Evolutionary conservation across 2,797 vertebrate species (phyloP), one percentile per base, ranked within the genome.

Genomic region (Sylvilagus floridanus): DNA sequence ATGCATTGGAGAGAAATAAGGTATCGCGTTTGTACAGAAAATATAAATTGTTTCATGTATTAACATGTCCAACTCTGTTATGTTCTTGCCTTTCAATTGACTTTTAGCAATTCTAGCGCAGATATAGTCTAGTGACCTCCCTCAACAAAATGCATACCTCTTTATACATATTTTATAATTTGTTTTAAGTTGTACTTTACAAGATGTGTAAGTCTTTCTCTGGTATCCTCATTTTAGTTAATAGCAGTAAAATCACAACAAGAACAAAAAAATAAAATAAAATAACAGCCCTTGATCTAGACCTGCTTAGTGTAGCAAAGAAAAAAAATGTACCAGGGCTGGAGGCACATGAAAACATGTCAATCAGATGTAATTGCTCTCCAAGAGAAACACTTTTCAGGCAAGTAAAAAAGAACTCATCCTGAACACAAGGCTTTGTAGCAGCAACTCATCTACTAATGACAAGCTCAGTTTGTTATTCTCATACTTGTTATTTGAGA

Each of bases 281-380:
- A 98, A 98, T 98, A 97, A 97, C 97, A 98, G 98, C 98, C 99
- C 99, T 99, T 99, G 99, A 99, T 98, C 98, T 97, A 97, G 97
- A 97, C 97, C 96, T 97, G 97, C 98, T 98, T 98, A 97, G 97
- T 96, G 96, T 98, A 98, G 97, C 98, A 97, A 95, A 98, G 97
- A 95, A 96, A 47, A 47, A 98, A 98, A 97, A 98, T 95, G 88
- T 98, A 97, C 96, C 95, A 95, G 97, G 97, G 98, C 98, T 98
- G 96, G 91, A 97, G 98, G 98, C 98, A 98, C 98, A 98, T 98
- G 98, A 98, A 99, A 99, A 99, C 98, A 98, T 95, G 99, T 99
- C 99, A 99, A 98, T 99, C 99, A 99, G 98, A 98, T 89, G 98
- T 99, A 99, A 99, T 99, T 99, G 98, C 98, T 98, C 97, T 99